Base-by-base conservation (phyloP, 2,797 vertebrate species). In the Huso huso region DNA sequence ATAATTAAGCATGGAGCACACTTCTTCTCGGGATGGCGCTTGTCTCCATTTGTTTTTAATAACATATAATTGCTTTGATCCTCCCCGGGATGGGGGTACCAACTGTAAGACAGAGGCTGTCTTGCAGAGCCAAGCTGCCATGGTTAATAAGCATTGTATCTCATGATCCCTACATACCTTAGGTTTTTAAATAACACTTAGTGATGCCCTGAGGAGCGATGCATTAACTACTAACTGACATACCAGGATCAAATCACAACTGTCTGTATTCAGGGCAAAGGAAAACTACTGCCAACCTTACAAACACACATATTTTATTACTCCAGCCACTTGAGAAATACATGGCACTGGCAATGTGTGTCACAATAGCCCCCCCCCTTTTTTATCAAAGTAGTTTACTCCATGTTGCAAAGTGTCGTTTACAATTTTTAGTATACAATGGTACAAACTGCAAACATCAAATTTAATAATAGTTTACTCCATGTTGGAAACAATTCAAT, bases 61-160 rank as follows among this genome's bases (percentile, higher is more conserved):
- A 86, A 85, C 80, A 76, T 81, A 75, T 82, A 83, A 87, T 85
- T 84, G 79, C 84, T 70, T 74, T 75, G 72, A 78, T 71, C 84
- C 82, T 85, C 76, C 62, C 70, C 78, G 80, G 82, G 82, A 82
- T 83, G 82, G 81, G 83, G 77, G 79, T 75, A 72, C 62, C 79
- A 72, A 71, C 58, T 81, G 83, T 77, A 83, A 78, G 82, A 77
- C 60, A 75, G 84, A 79, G 76, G 66, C 71, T 82, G 77, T 77
- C 77, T 84, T 82, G 84, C 55, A 11, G 78, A 83, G 80, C 76
- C 82, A 82, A 84, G 82, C 75, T 77, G 73, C 68, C 66, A 77
- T 79, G 74, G 68, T 67, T 88, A 87, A 83, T 82, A 82, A 70
- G 71, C 75, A 50, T 10, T 58, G 55, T 58, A 58, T 11, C 55